These are phyloP conservation scores for Hafferia zeledoni DNA, from an alignment of 2,797 vertebrate species.

Conservation along the genomic window DNA sequence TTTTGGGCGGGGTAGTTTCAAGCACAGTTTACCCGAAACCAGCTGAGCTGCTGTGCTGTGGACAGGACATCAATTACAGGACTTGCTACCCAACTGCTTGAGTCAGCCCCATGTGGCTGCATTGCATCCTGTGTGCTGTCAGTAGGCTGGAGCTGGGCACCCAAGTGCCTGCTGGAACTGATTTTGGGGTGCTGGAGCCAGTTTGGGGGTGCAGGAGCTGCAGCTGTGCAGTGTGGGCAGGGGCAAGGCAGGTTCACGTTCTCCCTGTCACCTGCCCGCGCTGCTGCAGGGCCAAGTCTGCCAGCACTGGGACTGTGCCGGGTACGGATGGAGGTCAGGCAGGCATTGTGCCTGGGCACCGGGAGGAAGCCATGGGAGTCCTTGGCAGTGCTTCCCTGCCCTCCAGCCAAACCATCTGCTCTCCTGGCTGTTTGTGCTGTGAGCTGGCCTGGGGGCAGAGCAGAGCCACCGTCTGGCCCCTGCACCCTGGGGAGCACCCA, in stretches of 20 bases:
- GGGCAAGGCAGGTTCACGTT: rapidly evolving
- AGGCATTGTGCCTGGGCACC: neutral
- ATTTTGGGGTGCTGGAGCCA: neutral
- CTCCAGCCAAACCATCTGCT: slow-evolving; percentile 1
- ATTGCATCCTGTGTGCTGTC: rapidly evolving
- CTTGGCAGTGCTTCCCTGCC: neutral
- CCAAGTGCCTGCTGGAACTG: rapidly evolving
- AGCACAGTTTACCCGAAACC: slow-evolving; percentile 55
- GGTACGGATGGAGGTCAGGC: neutral
- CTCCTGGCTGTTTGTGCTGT: neutral
- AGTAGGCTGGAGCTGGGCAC: rapidly evolving
- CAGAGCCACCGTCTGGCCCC: rapidly evolving
- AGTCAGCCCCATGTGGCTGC: neutral
- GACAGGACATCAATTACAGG: slow-evolving; percentile 57
- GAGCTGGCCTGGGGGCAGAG: neutral
- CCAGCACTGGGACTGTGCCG: rapidly evolving
- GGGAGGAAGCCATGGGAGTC: neutral
- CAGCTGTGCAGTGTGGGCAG: neutral
- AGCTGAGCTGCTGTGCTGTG: neutral
- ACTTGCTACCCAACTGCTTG: neutral
- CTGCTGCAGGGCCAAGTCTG: neutral
- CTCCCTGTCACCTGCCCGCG: neutral
- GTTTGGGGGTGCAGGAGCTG: neutral
- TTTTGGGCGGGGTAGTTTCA: slow-evolving; percentile 66
- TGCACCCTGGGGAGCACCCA: neutral